Evolutionary conservation across 1,140 invertebrate species (phyloP).

Genomic region (Carcinoscorpius rotundicauda): DNA sequence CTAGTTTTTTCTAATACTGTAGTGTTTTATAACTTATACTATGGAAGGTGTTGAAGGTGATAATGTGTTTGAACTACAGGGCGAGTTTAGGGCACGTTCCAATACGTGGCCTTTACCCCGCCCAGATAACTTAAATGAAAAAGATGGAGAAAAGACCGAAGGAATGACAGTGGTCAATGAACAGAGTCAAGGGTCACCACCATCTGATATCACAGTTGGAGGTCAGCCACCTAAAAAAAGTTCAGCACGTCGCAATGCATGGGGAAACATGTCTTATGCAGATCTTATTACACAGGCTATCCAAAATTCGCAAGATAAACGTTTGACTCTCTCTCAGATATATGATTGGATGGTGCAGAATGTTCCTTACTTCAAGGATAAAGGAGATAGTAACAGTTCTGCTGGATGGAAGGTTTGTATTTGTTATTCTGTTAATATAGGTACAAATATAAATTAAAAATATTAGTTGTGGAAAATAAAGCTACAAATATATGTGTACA

Average conservation of each 20-base stretch:
- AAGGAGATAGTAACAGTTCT: constrained; percentile 97
- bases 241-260: constrained; percentile 69
- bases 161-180: constrained; percentile 14
- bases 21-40: no score
- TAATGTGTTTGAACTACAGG: no score
- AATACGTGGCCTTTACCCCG: constrained; percentile 11
- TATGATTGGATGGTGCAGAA: constrained; percentile 99
- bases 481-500: no score
- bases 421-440: no score
- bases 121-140: not conserved
- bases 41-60: no score
- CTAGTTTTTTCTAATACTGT: no score
- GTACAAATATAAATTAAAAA: no score
- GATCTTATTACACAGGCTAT: constrained; percentile 99
- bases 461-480: no score
- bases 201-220: not conserved
- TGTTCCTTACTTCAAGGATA: constrained; percentile 98
- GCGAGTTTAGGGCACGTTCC: constrained; percentile 27
- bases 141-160: constrained; percentile 24
- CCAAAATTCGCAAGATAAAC: constrained; percentile 84
- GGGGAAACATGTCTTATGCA: constrained; percentile 98
- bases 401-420: constrained; percentile 97
- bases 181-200: no score
- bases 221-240: constrained; percentile 35
- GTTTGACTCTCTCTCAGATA: constrained; percentile 90